Evolutionary conservation across 2,797 vertebrate genomes (phyloP).

Genomic region (Glossophaga mutica): DNA sequence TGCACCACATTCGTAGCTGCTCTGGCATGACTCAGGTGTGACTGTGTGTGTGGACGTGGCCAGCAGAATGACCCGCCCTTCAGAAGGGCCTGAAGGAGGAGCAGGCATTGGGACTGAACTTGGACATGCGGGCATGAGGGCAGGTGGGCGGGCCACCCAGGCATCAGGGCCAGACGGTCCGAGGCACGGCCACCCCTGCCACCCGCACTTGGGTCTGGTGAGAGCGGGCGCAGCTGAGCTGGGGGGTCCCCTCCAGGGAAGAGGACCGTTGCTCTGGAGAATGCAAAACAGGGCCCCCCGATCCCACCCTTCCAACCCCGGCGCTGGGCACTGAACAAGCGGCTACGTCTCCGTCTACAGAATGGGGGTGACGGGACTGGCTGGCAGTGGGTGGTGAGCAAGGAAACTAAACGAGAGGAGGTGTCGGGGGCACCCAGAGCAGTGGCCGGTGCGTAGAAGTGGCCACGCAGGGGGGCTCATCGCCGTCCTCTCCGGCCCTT

Average conservation of each 20-base stretch:
- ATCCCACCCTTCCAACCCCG: neutral
- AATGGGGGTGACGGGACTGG: neutral
- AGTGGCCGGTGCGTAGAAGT: neutral
- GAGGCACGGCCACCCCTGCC: neutral
- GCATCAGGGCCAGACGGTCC: neutral
- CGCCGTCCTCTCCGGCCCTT: neutral
- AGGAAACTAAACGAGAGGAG: neutral
- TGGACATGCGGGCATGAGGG: neutral
- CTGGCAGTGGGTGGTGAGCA: neutral
- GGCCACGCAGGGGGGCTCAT: neutral
- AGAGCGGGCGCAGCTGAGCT: neutral
- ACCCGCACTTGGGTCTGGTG: too few species aligned
- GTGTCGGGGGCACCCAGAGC: neutral
- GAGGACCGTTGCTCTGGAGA: neutral
- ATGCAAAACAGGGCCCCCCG: neutral
- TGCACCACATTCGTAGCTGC: neutral
- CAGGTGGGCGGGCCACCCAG: accelerated
- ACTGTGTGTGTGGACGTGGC: too few species aligned
- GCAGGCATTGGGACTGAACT: neutral
- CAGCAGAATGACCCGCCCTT: neutral
- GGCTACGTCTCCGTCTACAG: neutral
- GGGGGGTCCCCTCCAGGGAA: neutral
- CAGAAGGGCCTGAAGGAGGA: neutral
- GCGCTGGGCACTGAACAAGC: neutral
- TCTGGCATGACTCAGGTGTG: neutral